These are phyloP conservation scores for Lepidurus apus DNA, from an alignment of 1,140 invertebrate genomes.

Conservation along the genomic window DNA sequence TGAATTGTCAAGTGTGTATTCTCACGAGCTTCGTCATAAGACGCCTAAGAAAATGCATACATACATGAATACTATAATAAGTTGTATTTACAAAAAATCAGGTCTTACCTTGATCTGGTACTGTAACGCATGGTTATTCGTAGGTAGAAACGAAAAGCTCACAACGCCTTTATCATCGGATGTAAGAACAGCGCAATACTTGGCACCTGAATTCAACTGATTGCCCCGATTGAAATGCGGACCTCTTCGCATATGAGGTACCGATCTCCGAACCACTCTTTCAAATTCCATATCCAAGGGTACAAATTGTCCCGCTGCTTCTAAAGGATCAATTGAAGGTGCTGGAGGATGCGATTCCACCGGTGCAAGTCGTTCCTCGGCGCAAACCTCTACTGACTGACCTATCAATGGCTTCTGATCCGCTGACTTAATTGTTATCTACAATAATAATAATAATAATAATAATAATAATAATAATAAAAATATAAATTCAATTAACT, in stretches of 20 bases:
- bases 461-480: no score
- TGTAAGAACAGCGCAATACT: neutral
- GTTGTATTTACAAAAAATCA: neutral
- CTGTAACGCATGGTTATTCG: neutral
- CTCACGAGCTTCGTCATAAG: neutral
- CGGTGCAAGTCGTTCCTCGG: slow-evolving; percentile 34
- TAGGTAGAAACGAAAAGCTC: neutral
- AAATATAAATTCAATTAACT: no score
- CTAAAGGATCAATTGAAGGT: neutral
- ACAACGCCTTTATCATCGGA: neutral
- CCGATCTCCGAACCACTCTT: neutral
- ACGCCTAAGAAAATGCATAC: neutral
- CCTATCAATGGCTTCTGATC: slow-evolving; percentile 42
- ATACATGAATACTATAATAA: neutral
- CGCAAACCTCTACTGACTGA: slow-evolving; percentile 41
- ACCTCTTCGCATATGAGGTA: neutral
- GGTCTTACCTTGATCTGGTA: neutral
- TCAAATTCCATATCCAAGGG: neutral
- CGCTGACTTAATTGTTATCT: slow-evolving; percentile 32
- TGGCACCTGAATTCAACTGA: neutral
- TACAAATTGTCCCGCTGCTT: neutral
- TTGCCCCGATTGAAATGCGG: neutral
- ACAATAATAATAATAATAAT: neutral
- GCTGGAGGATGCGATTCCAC: neutral
- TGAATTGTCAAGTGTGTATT: slow-evolving; percentile 2